Base-by-base conservation (phyloP, 1,140 invertebrate species). In the Drosophila teissieri region DNA sequence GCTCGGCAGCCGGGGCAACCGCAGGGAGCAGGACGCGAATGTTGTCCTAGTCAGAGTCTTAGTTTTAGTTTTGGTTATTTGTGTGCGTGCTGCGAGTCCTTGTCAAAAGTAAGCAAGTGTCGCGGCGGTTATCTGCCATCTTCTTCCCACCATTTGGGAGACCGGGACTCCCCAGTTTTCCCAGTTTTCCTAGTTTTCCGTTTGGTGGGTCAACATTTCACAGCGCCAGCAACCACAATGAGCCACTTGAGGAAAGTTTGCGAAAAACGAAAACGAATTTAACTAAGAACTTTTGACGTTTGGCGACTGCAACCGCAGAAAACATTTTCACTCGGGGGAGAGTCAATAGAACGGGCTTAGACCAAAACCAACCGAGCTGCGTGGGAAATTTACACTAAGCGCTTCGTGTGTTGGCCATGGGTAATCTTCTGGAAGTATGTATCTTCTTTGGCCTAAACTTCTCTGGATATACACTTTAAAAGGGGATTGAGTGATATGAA, bases 251-350 rank as follows among this genome's bases (percentile, higher is more conserved):
- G 83, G 69, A 88, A 86, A 86, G 70, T 83, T 88, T 67, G 52
- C 57, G 67, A 52, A 57, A 56, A 76, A 67, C 39, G 63, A 67
- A 64, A 68, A 75, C 60, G 83, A 86, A 83, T 88, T 86, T 86
- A 88, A 82, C 83, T 83, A 83, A 86, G 83, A 88, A 86, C 83
- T 86, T 89, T 88, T 86, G 79, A 74, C 83, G 83, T 89, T 88
- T 88, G 83, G 61, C 65, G 79, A 57, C 73, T 58, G 54, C 46
- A 65, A 75, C 73, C 69, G 55, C 69, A 72, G 44, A 72, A 67
- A 57, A 75, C 72, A 75, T 73, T 75, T 56, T 70, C 39, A 44
- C 54, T 52, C 4, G 17, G 42, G 22, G 22, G 19, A 34, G 56
- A 78, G 82, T 85, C 78, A 82, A 88, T 86, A 82, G 69, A 61